Conservation (phyloP, 2,888 invertebrate species). For the Melolontha melolontha region DNA sequence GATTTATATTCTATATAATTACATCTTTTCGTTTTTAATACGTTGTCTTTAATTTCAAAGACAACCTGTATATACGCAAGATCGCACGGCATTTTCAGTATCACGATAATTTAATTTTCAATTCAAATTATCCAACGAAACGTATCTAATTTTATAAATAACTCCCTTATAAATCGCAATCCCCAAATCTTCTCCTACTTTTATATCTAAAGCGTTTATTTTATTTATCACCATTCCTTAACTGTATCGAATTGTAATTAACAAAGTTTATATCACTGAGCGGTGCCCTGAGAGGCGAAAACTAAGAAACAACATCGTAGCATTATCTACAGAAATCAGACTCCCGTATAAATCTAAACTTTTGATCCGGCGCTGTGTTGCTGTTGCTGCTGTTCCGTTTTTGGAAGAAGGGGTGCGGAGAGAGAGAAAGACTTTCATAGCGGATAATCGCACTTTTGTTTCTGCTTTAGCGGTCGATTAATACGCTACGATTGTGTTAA, state of each 20-base stretch:
- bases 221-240: conserved; percentile 13
- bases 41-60: no score
- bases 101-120: no score
- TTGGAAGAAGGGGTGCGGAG: neutral
- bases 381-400: conserved; percentile 49
- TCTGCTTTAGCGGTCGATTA: conserved; percentile 76
- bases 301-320: conserved; percentile 43
- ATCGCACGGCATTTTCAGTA: no score
- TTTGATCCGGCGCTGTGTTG: conserved; percentile 60
- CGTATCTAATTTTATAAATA: conserved; percentile 13
- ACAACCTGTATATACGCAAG: no score
- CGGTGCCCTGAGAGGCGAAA: conserved; percentile 21
- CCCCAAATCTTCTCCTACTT: neutral
- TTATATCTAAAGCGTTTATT: conserved; percentile 13
- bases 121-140: no score
- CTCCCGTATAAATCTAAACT: conserved; percentile 58
- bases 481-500: conserved; percentile 73
- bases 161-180: conserved; percentile 13
- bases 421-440: conserved; percentile 44
- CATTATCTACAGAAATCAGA: conserved; percentile 55
- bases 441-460: conserved; percentile 76
- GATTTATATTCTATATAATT: no score
- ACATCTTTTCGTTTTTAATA: no score
- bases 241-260: conserved; percentile 48
- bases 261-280: conserved; percentile 43